These are phyloP conservation scores for Hyalella azteca DNA, from an alignment of 2,888 invertebrate species.

Conservation along the genomic window DNA sequence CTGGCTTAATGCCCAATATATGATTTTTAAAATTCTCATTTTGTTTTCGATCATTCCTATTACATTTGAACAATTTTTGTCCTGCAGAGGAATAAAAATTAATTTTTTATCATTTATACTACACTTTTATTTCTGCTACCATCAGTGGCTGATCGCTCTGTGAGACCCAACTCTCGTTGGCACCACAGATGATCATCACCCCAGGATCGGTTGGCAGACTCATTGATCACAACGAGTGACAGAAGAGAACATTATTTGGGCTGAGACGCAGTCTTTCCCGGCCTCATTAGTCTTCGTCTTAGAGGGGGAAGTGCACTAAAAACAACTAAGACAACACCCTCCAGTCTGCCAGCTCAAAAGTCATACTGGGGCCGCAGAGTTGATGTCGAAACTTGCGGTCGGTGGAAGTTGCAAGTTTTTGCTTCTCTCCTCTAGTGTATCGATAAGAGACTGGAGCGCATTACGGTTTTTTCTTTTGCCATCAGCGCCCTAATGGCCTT, in stretches of 20 bases:
- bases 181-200: too few species aligned
- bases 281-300: conserved; percentile 30
- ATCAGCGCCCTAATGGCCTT: background rate
- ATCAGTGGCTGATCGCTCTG: too few species aligned
- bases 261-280: conserved; percentile 8
- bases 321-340: conserved; percentile 30
- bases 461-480: background rate
- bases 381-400: conserved; percentile 20
- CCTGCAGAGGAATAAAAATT: too few species aligned
- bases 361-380: conserved; percentile 10
- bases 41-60: too few species aligned
- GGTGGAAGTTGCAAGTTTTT: background rate
- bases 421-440: background rate
- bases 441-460: conserved; percentile 4
- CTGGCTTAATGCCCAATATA: too few species aligned
- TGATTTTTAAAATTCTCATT: too few species aligned
- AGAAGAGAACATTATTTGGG: conserved; percentile 14
- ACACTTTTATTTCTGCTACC: too few species aligned
- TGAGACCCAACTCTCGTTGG: too few species aligned
- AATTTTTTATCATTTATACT: too few species aligned
- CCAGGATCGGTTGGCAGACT: background rate
- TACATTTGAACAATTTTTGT: too few species aligned
- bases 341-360: conserved; percentile 8
- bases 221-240: conserved; percentile 12
- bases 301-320: conserved; percentile 29